These are phyloP conservation scores for Agrypnus murinus DNA, from an alignment of 2,888 invertebrate species.

Conservation along the genomic window DNA sequence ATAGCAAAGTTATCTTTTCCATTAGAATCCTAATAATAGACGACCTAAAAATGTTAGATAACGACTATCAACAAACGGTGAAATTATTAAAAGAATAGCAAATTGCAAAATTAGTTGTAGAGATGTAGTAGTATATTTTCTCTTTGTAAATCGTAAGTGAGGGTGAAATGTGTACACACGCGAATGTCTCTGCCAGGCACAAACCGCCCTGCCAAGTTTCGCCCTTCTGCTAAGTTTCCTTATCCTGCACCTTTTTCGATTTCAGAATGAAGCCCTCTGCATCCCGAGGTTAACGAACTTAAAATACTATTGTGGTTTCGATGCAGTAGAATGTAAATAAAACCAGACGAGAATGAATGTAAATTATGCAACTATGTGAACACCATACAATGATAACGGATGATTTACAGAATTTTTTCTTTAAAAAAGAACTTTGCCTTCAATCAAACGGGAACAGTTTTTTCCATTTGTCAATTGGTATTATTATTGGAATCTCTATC, in stretches of 20 bases:
- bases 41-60: slow-evolving; percentile 17
- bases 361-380: slow-evolving; percentile 28
- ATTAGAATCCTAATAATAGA: slow-evolving; percentile 22
- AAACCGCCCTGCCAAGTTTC: slow-evolving; percentile 38
- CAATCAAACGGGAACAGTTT: neutral
- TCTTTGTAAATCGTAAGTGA: slow-evolving; percentile 34
- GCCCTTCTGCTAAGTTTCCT: slow-evolving; percentile 32
- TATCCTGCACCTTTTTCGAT: slow-evolving; percentile 22
- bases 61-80: slow-evolving; percentile 2
- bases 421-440: slow-evolving; percentile 12
- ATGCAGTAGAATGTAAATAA: slow-evolving; percentile 23
- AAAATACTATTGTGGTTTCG: neutral
- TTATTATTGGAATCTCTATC: slow-evolving; percentile 23
- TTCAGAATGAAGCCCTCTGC: slow-evolving; percentile 26
- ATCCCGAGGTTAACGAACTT: slow-evolving; percentile 40
- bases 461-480: slow-evolving; percentile 10
- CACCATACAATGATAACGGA: slow-evolving; percentile 13
- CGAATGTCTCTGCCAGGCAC: slow-evolving; percentile 56
- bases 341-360: slow-evolving; percentile 6
- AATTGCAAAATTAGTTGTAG: slow-evolving; percentile 30
- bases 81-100: slow-evolving; percentile 25
- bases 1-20: neutral
- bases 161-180: slow-evolving; percentile 52
- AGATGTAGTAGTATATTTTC: slow-evolving; percentile 33
- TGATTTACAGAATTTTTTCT: slow-evolving; percentile 16